Base-by-base conservation (phyloP, 1,140 invertebrate species). In the Holotrichia oblita region DNA sequence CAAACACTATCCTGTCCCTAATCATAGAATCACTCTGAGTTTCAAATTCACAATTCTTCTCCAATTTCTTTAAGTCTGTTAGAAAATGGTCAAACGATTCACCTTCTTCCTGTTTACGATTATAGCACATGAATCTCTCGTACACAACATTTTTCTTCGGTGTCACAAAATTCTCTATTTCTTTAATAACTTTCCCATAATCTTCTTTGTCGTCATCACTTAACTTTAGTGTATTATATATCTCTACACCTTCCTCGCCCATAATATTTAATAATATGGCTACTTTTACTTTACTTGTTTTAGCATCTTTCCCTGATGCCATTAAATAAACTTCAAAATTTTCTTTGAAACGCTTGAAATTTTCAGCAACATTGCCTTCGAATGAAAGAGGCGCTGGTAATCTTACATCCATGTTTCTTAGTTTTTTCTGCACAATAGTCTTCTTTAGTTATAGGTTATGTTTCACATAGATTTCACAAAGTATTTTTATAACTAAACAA, bases 1-100 rank as follows among this genome's bases (percentile, higher is more conserved):
- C 85, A 20, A 85, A 80, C 6, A 85, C 82, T 22, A 87, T 84
- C 20, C 82, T 78, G 69, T 85, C 85, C 61, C 81, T 81, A 17
- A 86, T 79, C 41, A 85, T 78, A 72, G 82, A 78, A 73, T 87
- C 83, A 76, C 69, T 73, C 83, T 69, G 3, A 22, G 9, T 20
- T 14, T 78, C 81, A 78, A 84, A 86, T 20, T 81, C 80, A 81
- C 82, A 85, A 76, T 77, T 78, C 17, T n/a, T 27, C 77, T 80
- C 81, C 34, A 84, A 72, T 78, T 80, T 82, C 61, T 83, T 83
- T 44, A 85, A 40, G 10, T 83, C 80, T 2, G 77, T 81, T 12
- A 84, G 48, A 78, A 82, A 85, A 59, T 79, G 9, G 78, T 86
- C 82, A 59, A 85, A 84, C 20, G 55, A 72, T 79, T 86, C 85